Evolutionary conservation across 2,888 invertebrate genomes (phyloP), one percentile per base, ranked within the genome.

Genomic region (Papilio protenor): DNA sequence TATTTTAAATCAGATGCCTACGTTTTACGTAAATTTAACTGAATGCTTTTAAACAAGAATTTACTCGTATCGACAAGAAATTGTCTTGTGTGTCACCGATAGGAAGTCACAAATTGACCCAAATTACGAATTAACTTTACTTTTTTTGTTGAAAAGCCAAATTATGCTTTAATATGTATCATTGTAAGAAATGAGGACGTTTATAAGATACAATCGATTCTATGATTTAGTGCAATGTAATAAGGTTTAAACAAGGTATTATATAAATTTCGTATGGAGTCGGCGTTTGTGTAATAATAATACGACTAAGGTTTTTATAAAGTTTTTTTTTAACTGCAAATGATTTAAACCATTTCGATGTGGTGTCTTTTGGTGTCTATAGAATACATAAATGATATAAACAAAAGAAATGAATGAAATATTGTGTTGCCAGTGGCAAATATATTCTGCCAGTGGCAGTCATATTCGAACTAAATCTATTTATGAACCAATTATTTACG

Each of bases 151-250:
- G 52, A 73, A 78, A 73, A 76, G 73, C 73, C 52, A 79, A 79
- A 79, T 79, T 76, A 73, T 79, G 49, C 69, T 76, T 64, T 76
- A 79, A 76, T 79, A 79, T 73, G 73, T 79, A 76, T 76, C 59
- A 79, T 79, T 79, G 49, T 69, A 23, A 40, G 66, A 66, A 75
- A 78, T 66, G 75, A 49, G 27, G 45, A 57, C 23, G 23, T 14
- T n/a, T 12, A 12, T 2, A 12, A 18, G 5, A 66, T 23, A 40
- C 75, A 45, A 72, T 2, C 52, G 57, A 76, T 57, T 47, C 47
- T 69, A 27, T 49, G 12, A 40, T 69, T 59, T 64, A 21, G 3
- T n/a, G n/a, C 23, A 16, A 4, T 11, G 23, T 23, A 11, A 47
- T 78, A 78, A 47, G 75, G 73, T 59, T n/a, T 64, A 33, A 0